These are phyloP conservation scores for Trochalopteron elliotii DNA, from an alignment of 2,113 vertebrate genomes.

Conservation along the genomic window DNA sequence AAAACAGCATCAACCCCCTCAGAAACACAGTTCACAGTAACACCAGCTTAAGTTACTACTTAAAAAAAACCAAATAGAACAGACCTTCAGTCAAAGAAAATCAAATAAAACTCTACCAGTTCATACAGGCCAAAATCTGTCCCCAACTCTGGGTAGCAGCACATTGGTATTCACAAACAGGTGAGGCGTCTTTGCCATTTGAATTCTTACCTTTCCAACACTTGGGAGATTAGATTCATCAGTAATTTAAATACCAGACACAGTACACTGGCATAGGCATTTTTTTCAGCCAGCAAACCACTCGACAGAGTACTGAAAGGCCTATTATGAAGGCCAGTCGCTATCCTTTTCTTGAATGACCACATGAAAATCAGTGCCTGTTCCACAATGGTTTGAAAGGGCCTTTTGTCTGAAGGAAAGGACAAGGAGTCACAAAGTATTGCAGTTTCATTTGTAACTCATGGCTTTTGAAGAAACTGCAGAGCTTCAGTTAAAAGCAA, in stretches of 20 bases:
- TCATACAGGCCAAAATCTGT: background rate
- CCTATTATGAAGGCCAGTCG: conserved; percentile 9
- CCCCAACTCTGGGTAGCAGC: background rate
- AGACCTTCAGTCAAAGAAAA: background rate
- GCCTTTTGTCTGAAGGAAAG: conserved; percentile 39
- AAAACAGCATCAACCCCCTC: background rate
- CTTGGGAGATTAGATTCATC: background rate
- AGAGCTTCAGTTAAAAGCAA: conserved; percentile 27
- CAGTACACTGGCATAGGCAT: background rate
- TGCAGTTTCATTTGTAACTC: conserved; percentile 15
- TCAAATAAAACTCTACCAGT: background rate
- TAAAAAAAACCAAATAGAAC: background rate
- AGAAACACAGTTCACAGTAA: background rate
- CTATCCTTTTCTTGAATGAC: conserved; percentile 36
- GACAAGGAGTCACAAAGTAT: conserved; percentile 46
- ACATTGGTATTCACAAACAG: background rate
- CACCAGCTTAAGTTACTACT: background rate
- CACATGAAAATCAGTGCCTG: conserved; percentile 32
- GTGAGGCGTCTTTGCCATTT: background rate
- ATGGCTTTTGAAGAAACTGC: conserved; percentile 31
- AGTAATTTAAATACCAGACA: background rate
- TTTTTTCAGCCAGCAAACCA: conserved; percentile 3
- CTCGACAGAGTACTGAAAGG: background rate
- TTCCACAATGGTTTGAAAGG: conserved; percentile 13
- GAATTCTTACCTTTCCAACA: background rate